These are phyloP conservation scores for Indri indri DNA, from an alignment of 2,113 vertebrate species.

Conservation along the genomic window DNA sequence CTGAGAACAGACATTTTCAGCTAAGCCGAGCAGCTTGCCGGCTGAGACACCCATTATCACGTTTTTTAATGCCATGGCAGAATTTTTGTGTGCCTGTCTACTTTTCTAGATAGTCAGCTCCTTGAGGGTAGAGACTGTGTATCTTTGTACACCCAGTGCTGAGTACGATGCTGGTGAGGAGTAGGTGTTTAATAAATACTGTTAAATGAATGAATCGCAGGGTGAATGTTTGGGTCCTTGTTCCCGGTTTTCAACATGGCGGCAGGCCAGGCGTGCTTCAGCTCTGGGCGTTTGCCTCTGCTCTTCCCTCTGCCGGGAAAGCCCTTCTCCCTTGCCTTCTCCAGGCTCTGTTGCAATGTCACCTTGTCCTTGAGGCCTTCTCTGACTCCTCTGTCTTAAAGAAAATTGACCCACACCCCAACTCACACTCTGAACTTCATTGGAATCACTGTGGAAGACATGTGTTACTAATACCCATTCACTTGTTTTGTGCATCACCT, in stretches of 20 bases:
- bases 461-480: not conserved
- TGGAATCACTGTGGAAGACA: not conserved
- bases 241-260: not conserved
- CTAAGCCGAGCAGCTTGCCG: slow-evolving; percentile 40
- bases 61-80: not conserved
- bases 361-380: not conserved
- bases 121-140: not conserved
- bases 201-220: not conserved
- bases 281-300: not conserved
- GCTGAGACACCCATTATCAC: not conserved
- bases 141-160: not conserved
- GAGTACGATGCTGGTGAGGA: not conserved
- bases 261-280: not conserved
- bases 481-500: not conserved
- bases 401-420: not conserved
- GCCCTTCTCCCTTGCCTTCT: not conserved
- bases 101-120: not conserved
- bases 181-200: not conserved
- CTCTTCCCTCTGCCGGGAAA: not conserved
- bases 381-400: not conserved
- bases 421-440: not conserved
- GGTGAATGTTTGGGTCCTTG: not conserved
- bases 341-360: not conserved
- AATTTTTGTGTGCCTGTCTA: not conserved
- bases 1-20: slow-evolving; percentile 64